phyloP scores from a whole-genome alignment of 2,797 vertebrate species.

The Chrosomus eos region DNA sequence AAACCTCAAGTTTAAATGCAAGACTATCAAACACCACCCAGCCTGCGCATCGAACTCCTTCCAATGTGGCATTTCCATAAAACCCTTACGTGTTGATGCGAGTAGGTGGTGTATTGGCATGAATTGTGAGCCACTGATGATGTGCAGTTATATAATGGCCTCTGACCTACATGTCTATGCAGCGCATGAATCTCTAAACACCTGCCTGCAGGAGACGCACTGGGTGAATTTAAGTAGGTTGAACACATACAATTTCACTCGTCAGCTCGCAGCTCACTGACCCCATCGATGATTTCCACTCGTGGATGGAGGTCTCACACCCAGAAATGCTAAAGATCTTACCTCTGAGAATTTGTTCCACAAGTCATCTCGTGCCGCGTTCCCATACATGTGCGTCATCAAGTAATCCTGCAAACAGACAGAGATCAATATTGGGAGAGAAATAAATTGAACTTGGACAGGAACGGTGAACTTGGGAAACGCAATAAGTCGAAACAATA shows the following conservation, averaged over 20 bases:
- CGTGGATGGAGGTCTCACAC: neutral
- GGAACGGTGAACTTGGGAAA: neutral
- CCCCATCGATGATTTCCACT: neutral
- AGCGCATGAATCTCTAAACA: neutral
- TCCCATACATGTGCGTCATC: conserved; percentile 95
- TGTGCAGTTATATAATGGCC: conserved; percentile 4
- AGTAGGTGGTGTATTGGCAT: conserved; percentile 6
- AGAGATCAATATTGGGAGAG: conserved; percentile 24
- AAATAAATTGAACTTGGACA: neutral
- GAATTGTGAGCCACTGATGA: neutral
- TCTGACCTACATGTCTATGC: conserved; percentile 35
- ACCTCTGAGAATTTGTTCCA: conserved; percentile 96
- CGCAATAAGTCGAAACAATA: conserved; percentile 18
- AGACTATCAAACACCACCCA: neutral
- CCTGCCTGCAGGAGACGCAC: conserved; percentile 23
- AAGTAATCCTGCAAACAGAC: conserved; percentile 87
- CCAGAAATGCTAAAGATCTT: conserved; percentile 56
- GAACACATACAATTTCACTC: conserved; percentile 25
- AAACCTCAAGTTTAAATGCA: neutral
- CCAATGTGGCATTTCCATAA: neutral
- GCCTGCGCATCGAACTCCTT: neutral
- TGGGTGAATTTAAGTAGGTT: conserved; percentile 35
- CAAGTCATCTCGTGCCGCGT: conserved; percentile 94
- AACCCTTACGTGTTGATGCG: neutral
- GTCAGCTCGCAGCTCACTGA: neutral